Conservation (phyloP, 2,797 vertebrate species). For the Gorsachius magnificus region DNA sequence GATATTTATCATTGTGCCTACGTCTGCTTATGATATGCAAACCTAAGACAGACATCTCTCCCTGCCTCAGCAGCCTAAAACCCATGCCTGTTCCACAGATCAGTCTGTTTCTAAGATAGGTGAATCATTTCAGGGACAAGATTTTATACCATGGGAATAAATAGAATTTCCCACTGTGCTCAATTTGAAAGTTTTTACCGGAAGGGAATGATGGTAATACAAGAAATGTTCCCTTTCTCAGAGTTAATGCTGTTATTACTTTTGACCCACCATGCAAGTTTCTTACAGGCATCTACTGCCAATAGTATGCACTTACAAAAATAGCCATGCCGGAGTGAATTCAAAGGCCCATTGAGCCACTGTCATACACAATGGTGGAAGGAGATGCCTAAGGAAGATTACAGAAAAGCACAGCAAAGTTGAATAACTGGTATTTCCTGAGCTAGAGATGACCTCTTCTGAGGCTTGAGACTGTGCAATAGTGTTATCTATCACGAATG, state of each 20-base stretch:
- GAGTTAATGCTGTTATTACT: background rate
- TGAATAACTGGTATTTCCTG: background rate
- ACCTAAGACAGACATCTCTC: background rate
- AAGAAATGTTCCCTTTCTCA: background rate
- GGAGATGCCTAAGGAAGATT: background rate
- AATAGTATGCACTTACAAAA: background rate
- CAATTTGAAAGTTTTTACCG: background rate
- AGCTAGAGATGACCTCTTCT: background rate
- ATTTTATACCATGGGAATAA: background rate
- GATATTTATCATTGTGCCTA: background rate
- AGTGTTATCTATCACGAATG: background rate
- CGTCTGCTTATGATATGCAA: background rate
- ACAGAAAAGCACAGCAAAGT: background rate
- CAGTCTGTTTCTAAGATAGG: background rate
- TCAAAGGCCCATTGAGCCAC: background rate
- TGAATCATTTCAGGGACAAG: background rate
- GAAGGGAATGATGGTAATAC: background rate
- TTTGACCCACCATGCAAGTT: background rate
- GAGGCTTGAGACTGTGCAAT: background rate
- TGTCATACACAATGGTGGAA: background rate
- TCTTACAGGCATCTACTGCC: background rate
- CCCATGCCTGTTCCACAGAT: background rate
- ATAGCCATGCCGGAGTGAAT: background rate
- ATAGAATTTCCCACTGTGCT: background rate
- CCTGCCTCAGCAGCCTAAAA: background rate